Conservation (phyloP, 2,888 invertebrate genomes). For the Germaria angustata region DNA sequence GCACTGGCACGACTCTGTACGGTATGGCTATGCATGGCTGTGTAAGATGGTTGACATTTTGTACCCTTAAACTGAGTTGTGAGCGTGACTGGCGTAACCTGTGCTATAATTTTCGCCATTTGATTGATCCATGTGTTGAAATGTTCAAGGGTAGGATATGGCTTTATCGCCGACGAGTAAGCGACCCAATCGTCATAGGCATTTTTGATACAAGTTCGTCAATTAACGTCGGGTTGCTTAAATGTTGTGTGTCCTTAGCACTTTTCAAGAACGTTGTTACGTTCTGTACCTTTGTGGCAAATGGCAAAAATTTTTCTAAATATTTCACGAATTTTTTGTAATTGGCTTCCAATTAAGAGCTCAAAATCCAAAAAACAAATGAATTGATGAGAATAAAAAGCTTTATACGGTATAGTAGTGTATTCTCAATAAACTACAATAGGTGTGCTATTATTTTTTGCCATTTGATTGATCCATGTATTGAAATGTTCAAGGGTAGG, state of each 20-base stretch:
- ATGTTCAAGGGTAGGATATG: not conserved
- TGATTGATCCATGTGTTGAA: not conserved
- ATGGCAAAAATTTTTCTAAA: not conserved
- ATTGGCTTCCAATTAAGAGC: too few species aligned
- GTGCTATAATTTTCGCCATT: not conserved
- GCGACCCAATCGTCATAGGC: slow-evolving; percentile 6
- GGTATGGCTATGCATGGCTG: not conserved
- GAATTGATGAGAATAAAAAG: too few species aligned
- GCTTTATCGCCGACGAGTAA: not conserved
- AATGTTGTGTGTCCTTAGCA: slow-evolving; percentile 1
- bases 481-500: not conserved
- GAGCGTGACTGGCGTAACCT: too few species aligned
- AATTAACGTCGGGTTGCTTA: not conserved
- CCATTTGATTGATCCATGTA: not conserved
- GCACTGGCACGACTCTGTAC: not conserved
- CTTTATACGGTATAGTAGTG: too few species aligned
- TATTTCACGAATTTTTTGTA: not conserved
- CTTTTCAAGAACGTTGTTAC: slow-evolving; percentile 3
- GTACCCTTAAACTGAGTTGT: too few species aligned
- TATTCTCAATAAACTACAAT: too few species aligned
- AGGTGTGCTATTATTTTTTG: not conserved
- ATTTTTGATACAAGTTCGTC: slow-evolving; percentile 8
- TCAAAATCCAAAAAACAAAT: too few species aligned
- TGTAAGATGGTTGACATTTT: too few species aligned
- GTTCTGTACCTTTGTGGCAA: slow-evolving; percentile 29